Percentiles rank a stretch among this genome's conserved stretches.
Evolutionary conservation across 1,140 invertebrate genomes (phyloP).

Genomic region (Cydia amplana): DNA sequence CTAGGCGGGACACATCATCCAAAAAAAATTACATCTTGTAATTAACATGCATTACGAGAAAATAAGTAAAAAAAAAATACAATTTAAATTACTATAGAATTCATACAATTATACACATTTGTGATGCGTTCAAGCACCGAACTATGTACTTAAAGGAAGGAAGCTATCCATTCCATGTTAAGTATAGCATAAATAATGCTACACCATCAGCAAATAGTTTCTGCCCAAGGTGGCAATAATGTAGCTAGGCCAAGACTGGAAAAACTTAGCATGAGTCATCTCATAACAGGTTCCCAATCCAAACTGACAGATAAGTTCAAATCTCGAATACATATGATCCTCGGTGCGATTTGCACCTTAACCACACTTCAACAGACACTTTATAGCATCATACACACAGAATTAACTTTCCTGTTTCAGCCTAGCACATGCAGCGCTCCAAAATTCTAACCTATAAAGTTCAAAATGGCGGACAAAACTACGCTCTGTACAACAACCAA

Average conservation of each 20-base stretch:
- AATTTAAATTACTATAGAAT: too few species aligned
- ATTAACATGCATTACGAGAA: too few species aligned
- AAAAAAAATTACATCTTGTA: too few species aligned
- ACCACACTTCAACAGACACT: slow-evolving; percentile 14
- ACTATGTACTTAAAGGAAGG: too few species aligned
- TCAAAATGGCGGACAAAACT: neutral
- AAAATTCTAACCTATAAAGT: slow-evolving; percentile 42
- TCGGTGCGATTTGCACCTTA: slow-evolving; percentile 20
- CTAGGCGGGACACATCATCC: too few species aligned
- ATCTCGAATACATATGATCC: slow-evolving; percentile 22
- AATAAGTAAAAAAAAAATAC: too few species aligned
- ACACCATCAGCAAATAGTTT: too few species aligned
- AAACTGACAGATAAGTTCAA: slow-evolving; percentile 27
- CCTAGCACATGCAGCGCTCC: slow-evolving; percentile 29
- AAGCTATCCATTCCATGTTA: too few species aligned
- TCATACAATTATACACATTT: too few species aligned
- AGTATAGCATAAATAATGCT: too few species aligned
- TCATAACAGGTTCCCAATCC: slow-evolving; percentile 25
- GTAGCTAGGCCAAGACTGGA: neutral
- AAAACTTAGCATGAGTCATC: slow-evolving; percentile 18
- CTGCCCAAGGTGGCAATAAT: neutral
- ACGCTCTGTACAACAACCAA: neutral
- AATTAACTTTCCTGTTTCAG: slow-evolving; percentile 16
- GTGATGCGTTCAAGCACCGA: too few species aligned
- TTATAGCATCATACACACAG: slow-evolving; percentile 11